phyloP scores from a whole-genome alignment of 2,113 vertebrate genomes.

The Nothobranchius kuhntae region DNA sequence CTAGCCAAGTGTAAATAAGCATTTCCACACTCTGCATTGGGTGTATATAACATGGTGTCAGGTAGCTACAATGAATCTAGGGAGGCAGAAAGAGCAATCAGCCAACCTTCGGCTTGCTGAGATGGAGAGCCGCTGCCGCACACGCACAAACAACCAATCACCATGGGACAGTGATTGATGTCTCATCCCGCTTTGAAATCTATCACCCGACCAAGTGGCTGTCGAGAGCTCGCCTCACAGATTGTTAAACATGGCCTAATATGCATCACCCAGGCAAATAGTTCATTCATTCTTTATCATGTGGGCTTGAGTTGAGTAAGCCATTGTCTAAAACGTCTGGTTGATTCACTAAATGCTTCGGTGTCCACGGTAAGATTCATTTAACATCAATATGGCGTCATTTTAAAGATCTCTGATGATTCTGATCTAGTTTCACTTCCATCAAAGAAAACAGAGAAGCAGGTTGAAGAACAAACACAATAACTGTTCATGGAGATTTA shows the following conservation, averaged over 20 bases:
- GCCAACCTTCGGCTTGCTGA: conserved; percentile 86
- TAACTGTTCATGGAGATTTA: neutral
- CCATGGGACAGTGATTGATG: conserved; percentile 86
- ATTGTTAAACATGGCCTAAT: conserved; percentile 88
- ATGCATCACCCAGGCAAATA: conserved; percentile 86
- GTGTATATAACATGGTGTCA: conserved; percentile 83
- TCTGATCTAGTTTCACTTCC: neutral
- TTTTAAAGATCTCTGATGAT: neutral
- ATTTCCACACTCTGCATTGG: conserved; percentile 80
- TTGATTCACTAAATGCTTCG: conserved; percentile 32
- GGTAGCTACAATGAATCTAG: conserved; percentile 82
- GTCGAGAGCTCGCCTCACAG: conserved; percentile 80
- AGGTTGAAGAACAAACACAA: conserved; percentile 5
- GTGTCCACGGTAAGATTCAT: neutral
- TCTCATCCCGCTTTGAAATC: conserved; percentile 84
- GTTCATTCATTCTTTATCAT: conserved; percentile 90
- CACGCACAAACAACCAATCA: conserved; percentile 95
- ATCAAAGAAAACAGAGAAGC: neutral
- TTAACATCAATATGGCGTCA: neutral
- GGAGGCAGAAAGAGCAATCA: conserved; percentile 86
- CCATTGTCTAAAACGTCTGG: conserved; percentile 61
- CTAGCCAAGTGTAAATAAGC: conserved; percentile 77
- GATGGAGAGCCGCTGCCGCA: conserved; percentile 88
- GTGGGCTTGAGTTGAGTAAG: conserved; percentile 77
- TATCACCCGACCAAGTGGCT: conserved; percentile 86